A percentile compares a stretch with the other conserved stretches of the same genome.
Evolutionary conservation across 2,888 invertebrate species (phyloP).

Genomic region (Anodontia alba): DNA sequence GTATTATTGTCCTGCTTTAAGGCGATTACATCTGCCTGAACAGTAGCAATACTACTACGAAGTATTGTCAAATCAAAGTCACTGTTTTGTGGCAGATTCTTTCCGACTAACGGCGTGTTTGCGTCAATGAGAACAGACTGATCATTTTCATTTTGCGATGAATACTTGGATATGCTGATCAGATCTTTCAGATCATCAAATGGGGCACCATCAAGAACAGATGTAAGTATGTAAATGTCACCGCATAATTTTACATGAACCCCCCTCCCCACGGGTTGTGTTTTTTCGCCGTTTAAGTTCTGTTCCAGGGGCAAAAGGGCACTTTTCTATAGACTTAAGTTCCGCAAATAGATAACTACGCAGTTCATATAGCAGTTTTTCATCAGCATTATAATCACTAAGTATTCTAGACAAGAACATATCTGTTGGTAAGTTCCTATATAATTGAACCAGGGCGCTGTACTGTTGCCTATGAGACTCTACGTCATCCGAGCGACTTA

Average conservation of each 20-base stretch:
- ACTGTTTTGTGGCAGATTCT: neutral
- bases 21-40: neutral
- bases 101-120: neutral
- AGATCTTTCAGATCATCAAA: neutral
- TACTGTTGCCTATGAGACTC: neutral
- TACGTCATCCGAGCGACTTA: neutral
- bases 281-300: neutral
- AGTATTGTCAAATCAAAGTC: neutral
- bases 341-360: neutral
- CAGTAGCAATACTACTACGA: neutral
- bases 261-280: neutral
- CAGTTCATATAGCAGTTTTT: neutral
- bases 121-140: neutral
- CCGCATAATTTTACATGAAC: neutral
- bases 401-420: neutral
- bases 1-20: neutral
- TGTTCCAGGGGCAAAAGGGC: neutral
- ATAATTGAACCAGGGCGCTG: neutral
- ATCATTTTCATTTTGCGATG: neutral
- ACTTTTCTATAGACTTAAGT: neutral
- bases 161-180: neutral
- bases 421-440: neutral
- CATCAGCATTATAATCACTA: neutral
- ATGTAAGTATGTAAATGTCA: neutral
- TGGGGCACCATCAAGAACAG: neutral